Conservation (phyloP, 2,113 vertebrate species). For the Trogon melanurus region DNA sequence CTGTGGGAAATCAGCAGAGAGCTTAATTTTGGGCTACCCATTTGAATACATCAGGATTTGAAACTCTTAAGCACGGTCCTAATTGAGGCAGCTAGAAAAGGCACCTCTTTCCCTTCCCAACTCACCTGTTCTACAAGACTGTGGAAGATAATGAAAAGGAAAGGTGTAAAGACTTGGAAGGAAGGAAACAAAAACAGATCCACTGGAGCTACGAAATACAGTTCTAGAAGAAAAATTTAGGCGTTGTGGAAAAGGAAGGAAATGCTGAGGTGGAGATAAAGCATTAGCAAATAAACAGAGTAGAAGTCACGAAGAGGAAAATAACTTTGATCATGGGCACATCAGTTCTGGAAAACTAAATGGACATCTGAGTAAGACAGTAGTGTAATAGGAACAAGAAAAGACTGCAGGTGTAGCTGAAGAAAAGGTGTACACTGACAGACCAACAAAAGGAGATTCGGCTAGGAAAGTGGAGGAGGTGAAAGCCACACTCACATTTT, state of each 20-base stretch:
- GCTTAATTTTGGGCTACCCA: not conserved
- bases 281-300: not conserved
- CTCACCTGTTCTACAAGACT: not conserved
- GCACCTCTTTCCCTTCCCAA: not conserved
- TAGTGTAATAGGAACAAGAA: not conserved
- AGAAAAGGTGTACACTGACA: not conserved
- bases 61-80: not conserved
- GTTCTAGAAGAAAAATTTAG: not conserved
- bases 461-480: not conserved
- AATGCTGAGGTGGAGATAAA: not conserved
- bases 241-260: not conserved
- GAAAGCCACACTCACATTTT: not conserved
- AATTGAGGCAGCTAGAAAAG: not conserved
- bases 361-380: not conserved
- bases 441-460: not conserved
- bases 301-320: not conserved
- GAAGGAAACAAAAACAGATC: not conserved
- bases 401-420: not conserved
- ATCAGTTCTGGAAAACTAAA: not conserved
- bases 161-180: not conserved
- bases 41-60: not conserved
- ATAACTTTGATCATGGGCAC: not conserved
- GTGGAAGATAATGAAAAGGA: not conserved
- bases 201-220: not conserved
- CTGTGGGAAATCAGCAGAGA: not conserved